These are phyloP conservation scores for Xenopus laevis DNA, from an alignment of 2,113 vertebrate species.

Conservation along the genomic window DNA sequence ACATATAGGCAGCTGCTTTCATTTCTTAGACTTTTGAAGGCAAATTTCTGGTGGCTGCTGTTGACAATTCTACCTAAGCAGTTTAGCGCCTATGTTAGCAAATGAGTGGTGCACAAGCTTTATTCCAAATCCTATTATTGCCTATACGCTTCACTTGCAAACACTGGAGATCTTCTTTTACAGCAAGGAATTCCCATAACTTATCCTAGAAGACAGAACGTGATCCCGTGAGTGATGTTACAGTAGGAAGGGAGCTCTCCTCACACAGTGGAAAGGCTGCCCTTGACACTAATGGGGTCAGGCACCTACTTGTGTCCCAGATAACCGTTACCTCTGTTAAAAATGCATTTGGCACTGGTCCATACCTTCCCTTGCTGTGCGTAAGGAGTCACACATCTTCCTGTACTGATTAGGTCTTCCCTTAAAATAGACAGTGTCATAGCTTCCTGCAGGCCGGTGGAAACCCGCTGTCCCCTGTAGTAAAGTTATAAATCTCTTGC, in stretches of 20 bases:
- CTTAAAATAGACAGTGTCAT: constrained; percentile 37
- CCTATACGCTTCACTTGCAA: no score
- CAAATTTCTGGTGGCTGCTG: no score
- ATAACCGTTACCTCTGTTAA: constrained; percentile 45
- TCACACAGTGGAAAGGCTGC: constrained; percentile 6
- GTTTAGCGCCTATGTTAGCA: no score
- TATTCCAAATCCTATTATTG: no score
- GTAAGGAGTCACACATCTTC: constrained; percentile 30
- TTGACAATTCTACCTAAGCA: no score
- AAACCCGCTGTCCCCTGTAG: constrained; percentile 9
- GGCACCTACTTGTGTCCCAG: constrained; percentile 41
- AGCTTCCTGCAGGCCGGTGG: constrained; percentile 15
- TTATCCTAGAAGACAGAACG: constrained; percentile 13
- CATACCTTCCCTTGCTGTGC: constrained; percentile 36
- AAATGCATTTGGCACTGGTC: constrained; percentile 40
- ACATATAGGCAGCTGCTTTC: no score
- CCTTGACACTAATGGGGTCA: constrained; percentile 41
- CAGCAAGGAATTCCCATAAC: not conserved
- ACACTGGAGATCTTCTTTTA: no score
- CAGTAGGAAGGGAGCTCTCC: constrained; percentile 26
- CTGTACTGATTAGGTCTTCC: constrained; percentile 34
- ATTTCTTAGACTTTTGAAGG: no score
- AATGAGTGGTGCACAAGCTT: no score
- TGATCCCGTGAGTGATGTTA: constrained; percentile 23
- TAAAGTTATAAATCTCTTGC: constrained; percentile 34